These are phyloP conservation scores for Corythornis cristatus DNA, from an alignment of 2,113 vertebrate species.

Conservation along the genomic window DNA sequence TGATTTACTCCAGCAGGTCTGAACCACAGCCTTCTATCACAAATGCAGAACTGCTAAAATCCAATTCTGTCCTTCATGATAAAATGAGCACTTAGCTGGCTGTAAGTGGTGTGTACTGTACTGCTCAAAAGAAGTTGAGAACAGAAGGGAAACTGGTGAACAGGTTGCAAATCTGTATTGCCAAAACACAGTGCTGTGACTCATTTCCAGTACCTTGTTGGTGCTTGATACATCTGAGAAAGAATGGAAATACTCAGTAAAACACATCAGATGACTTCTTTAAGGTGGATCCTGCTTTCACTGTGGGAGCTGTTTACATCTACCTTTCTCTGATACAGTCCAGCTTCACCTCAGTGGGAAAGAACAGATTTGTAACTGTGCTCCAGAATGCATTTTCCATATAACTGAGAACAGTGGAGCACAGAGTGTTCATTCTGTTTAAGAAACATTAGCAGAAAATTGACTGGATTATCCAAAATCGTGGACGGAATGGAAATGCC, in stretches of 20 bases:
- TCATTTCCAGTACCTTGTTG: background rate
- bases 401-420: background rate
- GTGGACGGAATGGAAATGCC: background rate
- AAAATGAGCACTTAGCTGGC: background rate
- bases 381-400: background rate
- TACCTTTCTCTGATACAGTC: rapidly evolving
- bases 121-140: background rate
- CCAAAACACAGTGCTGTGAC: background rate
- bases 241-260: background rate
- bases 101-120: rapidly evolving
- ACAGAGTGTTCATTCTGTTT: background rate
- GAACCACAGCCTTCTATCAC: background rate
- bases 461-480: background rate
- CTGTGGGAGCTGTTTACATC: background rate
- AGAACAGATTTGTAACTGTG: background rate
- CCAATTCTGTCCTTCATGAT: background rate
- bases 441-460: background rate
- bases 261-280: background rate
- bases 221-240: background rate
- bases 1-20: background rate
- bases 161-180: background rate
- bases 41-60: background rate
- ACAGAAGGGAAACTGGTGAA: background rate
- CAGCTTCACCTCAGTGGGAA: background rate
- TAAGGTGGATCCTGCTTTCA: background rate